These are phyloP conservation scores for Cotesia typhae DNA, from an alignment of 1,140 invertebrate genomes.

Conservation along the genomic window DNA sequence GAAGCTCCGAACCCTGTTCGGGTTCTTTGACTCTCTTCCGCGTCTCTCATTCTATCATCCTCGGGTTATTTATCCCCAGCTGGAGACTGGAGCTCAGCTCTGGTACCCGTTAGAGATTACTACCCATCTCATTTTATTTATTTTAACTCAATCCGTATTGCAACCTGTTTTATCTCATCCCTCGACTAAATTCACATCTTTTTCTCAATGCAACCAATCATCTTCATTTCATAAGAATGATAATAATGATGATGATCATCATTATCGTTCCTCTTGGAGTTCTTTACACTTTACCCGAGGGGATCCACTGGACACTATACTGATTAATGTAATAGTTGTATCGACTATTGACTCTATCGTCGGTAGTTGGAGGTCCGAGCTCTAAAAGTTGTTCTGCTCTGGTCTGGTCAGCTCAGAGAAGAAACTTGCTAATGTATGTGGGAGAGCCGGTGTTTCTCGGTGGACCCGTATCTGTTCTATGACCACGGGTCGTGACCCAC, in stretches of 20 bases:
- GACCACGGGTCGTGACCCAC: constrained; percentile 55
- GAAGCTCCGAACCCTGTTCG: constrained; percentile 55
- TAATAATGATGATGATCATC: too few species aligned
- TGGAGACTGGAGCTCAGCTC: background rate
- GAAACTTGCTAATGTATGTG: constrained; percentile 60
- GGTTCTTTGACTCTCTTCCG: constrained; percentile 41
- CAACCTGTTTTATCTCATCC: constrained; percentile 23
- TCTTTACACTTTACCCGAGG: too few species aligned
- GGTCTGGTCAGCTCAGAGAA: too few species aligned
- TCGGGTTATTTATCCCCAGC: constrained; percentile 10
- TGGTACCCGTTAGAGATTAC: constrained; percentile 32
- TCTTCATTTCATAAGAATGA: too few species aligned
- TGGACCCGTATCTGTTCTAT: constrained; percentile 52
- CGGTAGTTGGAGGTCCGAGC: too few species aligned
- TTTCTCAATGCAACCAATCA: background rate
- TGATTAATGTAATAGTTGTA: background rate
- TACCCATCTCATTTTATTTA: constrained; percentile 31
- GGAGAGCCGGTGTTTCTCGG: constrained; percentile 47
- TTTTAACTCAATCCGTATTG: constrained; percentile 24
- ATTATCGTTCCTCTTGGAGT: too few species aligned
- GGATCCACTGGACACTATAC: too few species aligned
- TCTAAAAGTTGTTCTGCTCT: constrained; percentile 49
- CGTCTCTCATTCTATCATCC: constrained; percentile 31
- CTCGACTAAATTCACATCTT: background rate
- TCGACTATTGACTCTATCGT: constrained; percentile 12